These are phyloP conservation scores for Megastigmus dorsalis DNA, from an alignment of 2,888 invertebrate genomes.

Conservation along the genomic window DNA sequence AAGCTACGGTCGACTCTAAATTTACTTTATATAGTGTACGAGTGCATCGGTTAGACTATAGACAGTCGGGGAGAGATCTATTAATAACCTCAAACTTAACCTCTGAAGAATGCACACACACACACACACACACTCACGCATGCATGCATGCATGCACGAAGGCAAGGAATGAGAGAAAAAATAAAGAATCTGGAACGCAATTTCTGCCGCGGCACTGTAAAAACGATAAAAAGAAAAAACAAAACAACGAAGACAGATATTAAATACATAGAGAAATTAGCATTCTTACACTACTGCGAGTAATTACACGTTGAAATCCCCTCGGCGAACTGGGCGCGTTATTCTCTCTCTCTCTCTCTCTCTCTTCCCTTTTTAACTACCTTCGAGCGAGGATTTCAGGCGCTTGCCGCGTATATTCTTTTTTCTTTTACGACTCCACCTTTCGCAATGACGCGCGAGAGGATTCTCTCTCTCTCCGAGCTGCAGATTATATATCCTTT, in stretches of 20 bases:
- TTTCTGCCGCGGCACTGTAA: background rate
- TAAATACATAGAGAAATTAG: background rate
- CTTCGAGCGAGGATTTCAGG: background rate
- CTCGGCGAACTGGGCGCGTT: background rate
- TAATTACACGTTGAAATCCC: background rate
- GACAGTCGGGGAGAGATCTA: no score
- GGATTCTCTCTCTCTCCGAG: background rate
- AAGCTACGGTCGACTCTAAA: no score
- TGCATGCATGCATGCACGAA: no score
- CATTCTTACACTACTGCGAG: background rate
- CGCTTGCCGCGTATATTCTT: no score
- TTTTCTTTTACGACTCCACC: background rate
- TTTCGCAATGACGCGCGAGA: background rate
- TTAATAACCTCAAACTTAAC: background rate
- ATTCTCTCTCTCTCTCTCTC: no score
- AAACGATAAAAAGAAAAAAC: no score
- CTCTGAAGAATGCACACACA: background rate
- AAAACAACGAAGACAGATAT: background rate
- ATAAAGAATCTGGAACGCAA: background rate
- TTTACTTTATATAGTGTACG: no score
- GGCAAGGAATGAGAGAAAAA: background rate
- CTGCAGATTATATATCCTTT: background rate
- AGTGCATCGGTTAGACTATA: no score
- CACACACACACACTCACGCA: no score
- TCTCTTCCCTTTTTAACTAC: background rate